phyloP scores from a whole-genome alignment of 2,113 vertebrate genomes.

The Tragulus kanchil region DNA sequence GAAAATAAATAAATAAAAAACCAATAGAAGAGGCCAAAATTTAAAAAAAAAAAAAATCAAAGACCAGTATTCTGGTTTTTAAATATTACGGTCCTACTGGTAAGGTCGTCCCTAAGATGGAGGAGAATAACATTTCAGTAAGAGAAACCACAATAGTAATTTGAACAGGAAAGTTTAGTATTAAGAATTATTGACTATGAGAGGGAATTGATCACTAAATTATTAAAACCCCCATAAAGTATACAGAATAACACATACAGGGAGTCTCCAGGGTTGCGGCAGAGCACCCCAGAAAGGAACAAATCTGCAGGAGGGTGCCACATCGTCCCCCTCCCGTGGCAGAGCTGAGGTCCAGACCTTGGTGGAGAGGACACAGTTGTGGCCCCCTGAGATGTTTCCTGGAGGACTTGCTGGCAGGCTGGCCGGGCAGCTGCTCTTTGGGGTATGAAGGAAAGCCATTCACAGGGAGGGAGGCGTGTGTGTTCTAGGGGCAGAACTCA shows the following conservation, averaged over 20 bases:
- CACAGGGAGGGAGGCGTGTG: neutral
- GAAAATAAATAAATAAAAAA: too few relatives aligned
- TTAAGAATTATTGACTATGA: constrained; percentile 31
- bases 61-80: neutral
- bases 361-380: neutral
- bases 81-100: neutral
- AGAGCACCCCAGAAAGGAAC: neutral
- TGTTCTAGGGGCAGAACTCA: neutral
- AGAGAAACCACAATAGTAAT: neutral
- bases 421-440: neutral
- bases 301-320: neutral
- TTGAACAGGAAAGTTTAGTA: constrained; percentile 15
- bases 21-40: too few relatives aligned
- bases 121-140: neutral
- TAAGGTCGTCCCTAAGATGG: neutral
- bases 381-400: neutral
- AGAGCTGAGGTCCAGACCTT: neutral
- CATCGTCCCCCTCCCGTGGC: neutral
- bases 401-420: neutral
- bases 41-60: neutral
- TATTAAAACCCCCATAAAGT: neutral
- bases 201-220: neutral
- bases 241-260: neutral
- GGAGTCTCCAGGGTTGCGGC: neutral
- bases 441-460: neutral